These are phyloP conservation scores for Palythoa grandiflora DNA, from an alignment of 92 coral and sea anemone species.

Conservation along the genomic window DNA sequence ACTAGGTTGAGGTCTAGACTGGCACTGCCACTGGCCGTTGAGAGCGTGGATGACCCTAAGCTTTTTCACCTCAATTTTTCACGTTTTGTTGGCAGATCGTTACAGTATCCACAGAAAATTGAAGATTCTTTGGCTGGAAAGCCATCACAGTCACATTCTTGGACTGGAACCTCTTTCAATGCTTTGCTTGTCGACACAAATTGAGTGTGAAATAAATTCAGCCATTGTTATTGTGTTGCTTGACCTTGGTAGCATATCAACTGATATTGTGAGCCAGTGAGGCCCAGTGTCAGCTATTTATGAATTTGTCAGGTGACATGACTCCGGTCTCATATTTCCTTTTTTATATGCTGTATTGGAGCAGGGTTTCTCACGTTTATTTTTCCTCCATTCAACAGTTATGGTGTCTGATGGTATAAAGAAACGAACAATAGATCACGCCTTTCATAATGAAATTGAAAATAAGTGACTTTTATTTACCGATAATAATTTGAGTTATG, in stretches of 20 bases:
- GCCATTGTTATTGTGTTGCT: conserved; percentile 9
- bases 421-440: not conserved
- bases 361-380: no score
- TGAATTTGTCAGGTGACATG: not conserved
- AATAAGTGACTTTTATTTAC: no score
- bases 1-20: not conserved
- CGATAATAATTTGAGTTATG: no score
- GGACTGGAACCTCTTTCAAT: not conserved
- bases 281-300: not conserved
- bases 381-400: not conserved
- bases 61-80: conserved; percentile 23
- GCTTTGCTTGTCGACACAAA: conserved; percentile 4
- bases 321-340: no score
- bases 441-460: no score
- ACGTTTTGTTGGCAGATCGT: conserved; percentile 49
- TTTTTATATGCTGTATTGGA: not conserved
- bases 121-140: conserved; percentile 31
- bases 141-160: conserved; percentile 31
- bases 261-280: conserved; percentile 6
- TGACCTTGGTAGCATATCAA: conserved; percentile 9
- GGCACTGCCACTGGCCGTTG: not conserved
- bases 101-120: conserved; percentile 47
- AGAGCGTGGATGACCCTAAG: not conserved
- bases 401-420: conserved; percentile 1
- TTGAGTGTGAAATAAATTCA: not conserved